Evolutionary conservation across 2,113 vertebrate genomes (phyloP).

Genomic region (Pipra filicauda): DNA sequence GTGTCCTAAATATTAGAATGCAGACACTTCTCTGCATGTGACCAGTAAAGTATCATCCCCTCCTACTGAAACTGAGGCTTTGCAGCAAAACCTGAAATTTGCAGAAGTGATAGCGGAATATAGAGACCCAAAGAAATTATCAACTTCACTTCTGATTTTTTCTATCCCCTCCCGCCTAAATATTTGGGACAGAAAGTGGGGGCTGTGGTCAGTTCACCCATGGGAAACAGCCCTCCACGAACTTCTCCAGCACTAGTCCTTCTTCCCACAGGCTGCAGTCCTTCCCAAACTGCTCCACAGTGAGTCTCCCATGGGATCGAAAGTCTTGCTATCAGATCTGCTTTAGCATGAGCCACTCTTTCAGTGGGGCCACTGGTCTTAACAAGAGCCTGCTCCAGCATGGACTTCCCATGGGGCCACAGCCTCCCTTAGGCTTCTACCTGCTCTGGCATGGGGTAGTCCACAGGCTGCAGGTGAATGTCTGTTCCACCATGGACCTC

Average conservation of each 20-base stretch:
- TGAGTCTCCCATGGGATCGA: neutral
- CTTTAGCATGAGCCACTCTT: neutral
- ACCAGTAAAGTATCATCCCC: neutral
- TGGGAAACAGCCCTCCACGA: neutral
- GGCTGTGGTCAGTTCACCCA: neutral
- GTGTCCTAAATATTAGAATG: slow-evolving; percentile 37
- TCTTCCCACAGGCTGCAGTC: neutral
- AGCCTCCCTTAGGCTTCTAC: neutral
- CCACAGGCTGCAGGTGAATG: neutral
- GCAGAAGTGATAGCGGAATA: neutral
- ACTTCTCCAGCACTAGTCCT: neutral
- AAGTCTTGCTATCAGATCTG: neutral
- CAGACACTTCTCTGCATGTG: slow-evolving; percentile 19
- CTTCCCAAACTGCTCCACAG: neutral
- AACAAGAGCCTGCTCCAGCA: neutral
- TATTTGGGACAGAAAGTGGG: neutral
- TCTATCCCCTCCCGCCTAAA: neutral
- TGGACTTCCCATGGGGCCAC: fast-evolving
- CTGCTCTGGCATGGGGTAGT: fast-evolving
- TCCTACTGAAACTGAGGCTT: neutral
- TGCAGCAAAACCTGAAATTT: neutral
- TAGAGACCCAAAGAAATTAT: neutral
- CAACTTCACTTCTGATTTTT: neutral
- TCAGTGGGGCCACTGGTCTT: fast-evolving
- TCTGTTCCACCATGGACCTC: neutral